Base-by-base conservation (phyloP, 2,797 vertebrate genomes). In the Tadarida brasiliensis region DNA sequence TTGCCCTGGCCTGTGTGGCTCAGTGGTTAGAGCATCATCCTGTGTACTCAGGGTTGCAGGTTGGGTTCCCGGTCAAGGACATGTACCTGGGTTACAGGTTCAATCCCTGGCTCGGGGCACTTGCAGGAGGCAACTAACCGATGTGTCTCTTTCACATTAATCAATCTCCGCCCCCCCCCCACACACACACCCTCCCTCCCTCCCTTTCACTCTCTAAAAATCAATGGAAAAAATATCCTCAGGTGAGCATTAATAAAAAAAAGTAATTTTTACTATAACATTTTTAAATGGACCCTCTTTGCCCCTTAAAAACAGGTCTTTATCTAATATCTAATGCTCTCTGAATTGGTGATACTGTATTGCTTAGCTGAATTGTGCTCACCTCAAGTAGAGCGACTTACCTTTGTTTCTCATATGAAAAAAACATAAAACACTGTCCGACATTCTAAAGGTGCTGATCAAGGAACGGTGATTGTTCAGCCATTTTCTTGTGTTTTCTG, bases 401-500 rank as follows among this genome's bases (percentile, higher is more conserved):
- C 9, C 61, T 95, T 88, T 83, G 49, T 85, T 88, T 92, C 22
- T 65, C 59, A 1, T 39, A 35, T 82, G 28, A 73, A 85, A 73
- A 39, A 63, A 28, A 30, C 26, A 3, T 28, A n/a, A 61, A 44
- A 39, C n/a, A 10, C 65, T 90, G 6, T 33, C 5, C 20, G 33
- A 4, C 20, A 35, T 51, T 84, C 51, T 87, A 57, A 87, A 77
- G 63, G 11, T 39, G 9, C 20, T n/a, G 20, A 24, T 86, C 51
- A 74, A 70, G 11, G 49, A 95, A 67, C 59, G 7, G 39, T 44
- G 7, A 85, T 33, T 49, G 12, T 39, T 15, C 56, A 74, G 11
- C 47, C 63, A 74, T 83, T 91, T 94, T 87, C 44, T 28, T 82
- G 17, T 80, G 26, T 90, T 82, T 35, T 44, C 77, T 84, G 30